Evolutionary conservation across 2,888 invertebrate genomes (phyloP).

Genomic region (Orthosia incerta): DNA sequence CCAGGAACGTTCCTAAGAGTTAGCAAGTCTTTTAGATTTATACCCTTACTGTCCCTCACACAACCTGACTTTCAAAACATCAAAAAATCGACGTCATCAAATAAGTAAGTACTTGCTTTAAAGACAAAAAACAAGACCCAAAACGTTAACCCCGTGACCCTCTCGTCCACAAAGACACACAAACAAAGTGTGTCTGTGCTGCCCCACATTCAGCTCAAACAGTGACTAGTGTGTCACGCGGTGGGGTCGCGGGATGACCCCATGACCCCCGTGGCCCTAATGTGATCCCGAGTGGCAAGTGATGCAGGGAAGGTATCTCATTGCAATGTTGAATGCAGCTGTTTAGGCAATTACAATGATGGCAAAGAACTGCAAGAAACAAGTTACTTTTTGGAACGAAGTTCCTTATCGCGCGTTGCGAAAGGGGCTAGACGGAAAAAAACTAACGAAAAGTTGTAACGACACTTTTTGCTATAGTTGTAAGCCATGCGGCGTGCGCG

Average conservation of each 20-base stretch:
- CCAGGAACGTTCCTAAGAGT: no score
- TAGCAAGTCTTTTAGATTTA: no score
- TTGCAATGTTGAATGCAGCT: not conserved
- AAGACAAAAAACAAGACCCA: not conserved
- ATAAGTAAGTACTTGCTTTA: not conserved
- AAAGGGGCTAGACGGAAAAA: no score
- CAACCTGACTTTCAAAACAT: no score
- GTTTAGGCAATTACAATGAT: not conserved
- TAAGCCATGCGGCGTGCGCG: no score
- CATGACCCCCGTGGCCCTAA: not conserved
- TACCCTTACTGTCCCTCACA: no score
- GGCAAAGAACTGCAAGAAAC: not conserved
- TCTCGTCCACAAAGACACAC: conserved; percentile 6
- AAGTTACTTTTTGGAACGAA: no score
- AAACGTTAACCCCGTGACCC: conserved; percentile 28
- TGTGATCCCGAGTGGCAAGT: not conserved
- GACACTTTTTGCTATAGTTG: no score
- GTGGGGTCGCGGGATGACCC: conserved; percentile 31
- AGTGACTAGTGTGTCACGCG: conserved; percentile 20
- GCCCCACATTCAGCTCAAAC: conserved; percentile 53
- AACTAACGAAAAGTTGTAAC: no score
- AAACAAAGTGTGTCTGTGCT: conserved; percentile 15
- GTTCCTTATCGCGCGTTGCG: no score
- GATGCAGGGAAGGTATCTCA: not conserved
- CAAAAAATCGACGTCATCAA: not conserved